Evolutionary conservation across 1,140 invertebrate genomes (phyloP), one percentile per base, ranked within the genome.

Genomic region (Uloborus diversus): DNA sequence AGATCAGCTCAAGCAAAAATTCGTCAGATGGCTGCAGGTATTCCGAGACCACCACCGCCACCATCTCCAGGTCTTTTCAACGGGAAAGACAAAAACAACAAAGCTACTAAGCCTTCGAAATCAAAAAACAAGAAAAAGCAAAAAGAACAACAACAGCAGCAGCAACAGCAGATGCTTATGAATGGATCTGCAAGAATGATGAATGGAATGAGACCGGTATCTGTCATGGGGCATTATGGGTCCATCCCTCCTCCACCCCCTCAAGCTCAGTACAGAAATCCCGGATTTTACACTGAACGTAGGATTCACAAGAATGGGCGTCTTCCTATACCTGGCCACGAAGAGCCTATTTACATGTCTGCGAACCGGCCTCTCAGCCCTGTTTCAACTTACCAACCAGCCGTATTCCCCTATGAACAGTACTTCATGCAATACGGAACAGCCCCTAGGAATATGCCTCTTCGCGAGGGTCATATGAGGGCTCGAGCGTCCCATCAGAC

Each of bases 1-100:
- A 82, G 47, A 81, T 84, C 56, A 78, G 80, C 37, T 83, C 84
- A 28, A 68, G 69, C 56, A 47, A 83, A 53, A 57, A 94, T 94
- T 0, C 89, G 94, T 9, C 94, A 94, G 87, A 91, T 94, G 66
- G 88, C 91, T 42, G 89, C 92, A 70, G 92, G 93, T 1, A 90
- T 92, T 13, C 93, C 94, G 3, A 94, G 93, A 28, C 94, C 82
- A 25, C 82, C 71, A 51, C 66, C 83, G 71, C 81, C 85, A 28
- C 78, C 80, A 17, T 49, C 82, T 27, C 66, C 82, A 20, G 71
- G 83, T 53, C 73, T 75, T 20, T 61, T 61, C 20, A 70, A 66
- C 51, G 81, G 79, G 9, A 82, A 80, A 53, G 71, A 81, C 30
- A 81, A 79, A 23, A 80, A 30, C 5, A 62, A 56, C 23, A 65